Percentiles rank a stretch among this genome's conserved stretches.
phyloP scores from a whole-genome alignment of 1,140 invertebrate species.

The Stegodyphus mimosarum region DNA sequence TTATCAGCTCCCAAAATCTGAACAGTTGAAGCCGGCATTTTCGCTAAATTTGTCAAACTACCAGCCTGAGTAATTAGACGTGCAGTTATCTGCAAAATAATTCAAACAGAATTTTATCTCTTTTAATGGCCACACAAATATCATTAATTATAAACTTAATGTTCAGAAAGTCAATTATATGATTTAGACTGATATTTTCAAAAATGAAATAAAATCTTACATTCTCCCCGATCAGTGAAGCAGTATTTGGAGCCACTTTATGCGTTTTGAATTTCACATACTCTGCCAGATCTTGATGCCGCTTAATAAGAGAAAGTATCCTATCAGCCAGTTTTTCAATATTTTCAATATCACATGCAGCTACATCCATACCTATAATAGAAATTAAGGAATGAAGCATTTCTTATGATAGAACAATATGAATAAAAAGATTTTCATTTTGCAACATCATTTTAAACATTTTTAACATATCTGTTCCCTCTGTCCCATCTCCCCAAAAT shows the following conservation, averaged over 20 bases:
- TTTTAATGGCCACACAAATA: too few relatives aligned
- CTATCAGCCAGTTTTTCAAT: constrained; percentile 86
- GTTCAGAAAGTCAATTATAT: too few relatives aligned
- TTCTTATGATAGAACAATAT: too few relatives aligned
- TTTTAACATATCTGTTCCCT: too few relatives aligned
- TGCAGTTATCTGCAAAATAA: constrained; percentile 82
- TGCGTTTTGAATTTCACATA: constrained; percentile 95
- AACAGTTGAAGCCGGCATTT: constrained; percentile 98
- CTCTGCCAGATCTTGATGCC: constrained; percentile 83
- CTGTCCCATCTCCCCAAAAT: too few relatives aligned
- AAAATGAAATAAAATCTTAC: constrained; percentile 64
- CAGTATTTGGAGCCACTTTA: constrained; percentile 94
- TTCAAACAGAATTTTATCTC: too few relatives aligned
- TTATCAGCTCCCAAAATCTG: constrained; percentile 99
- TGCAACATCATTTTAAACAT: too few relatives aligned
- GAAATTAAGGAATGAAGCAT: too few relatives aligned
- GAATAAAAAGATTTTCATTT: too few relatives aligned
- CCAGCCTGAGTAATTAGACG: constrained; percentile 96
- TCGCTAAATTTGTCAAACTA: constrained; percentile 96
- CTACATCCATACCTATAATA: constrained; percentile 34
- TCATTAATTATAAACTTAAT: too few relatives aligned
- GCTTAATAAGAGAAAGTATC: constrained; percentile 89
- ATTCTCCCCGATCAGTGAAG: constrained; percentile 93
- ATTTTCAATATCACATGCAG: constrained; percentile 24
- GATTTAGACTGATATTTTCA: neutral